These are phyloP conservation scores for Hirudinaria manillensis DNA, from an alignment of 2,888 invertebrate genomes.

Conservation along the genomic window DNA sequence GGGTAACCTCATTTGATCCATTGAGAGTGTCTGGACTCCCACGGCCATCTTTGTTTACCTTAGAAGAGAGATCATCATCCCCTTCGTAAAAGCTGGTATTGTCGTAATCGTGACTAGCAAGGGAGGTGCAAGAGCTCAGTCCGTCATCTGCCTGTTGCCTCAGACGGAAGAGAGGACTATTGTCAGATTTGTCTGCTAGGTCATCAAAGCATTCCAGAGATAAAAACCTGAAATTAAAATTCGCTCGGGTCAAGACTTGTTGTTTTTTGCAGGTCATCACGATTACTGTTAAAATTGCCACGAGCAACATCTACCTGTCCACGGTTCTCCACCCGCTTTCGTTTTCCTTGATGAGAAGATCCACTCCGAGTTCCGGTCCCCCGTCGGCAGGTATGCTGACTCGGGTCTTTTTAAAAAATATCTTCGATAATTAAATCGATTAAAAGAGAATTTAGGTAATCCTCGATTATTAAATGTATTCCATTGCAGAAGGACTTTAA, in stretches of 20 bases:
- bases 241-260: background rate
- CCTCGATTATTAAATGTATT: background rate
- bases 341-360: background rate
- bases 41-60: background rate
- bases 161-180: background rate
- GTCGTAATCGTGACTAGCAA: slow-evolving; percentile 5
- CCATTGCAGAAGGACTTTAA: background rate
- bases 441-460: background rate
- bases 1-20: background rate
- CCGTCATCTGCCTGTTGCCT: background rate
- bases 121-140: slow-evolving; percentile 5
- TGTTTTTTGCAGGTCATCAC: background rate
- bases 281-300: background rate
- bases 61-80: background rate
- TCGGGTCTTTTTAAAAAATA: background rate
- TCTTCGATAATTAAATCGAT: too few relatives aligned
- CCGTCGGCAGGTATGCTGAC: slow-evolving; percentile 21
- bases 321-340: slow-evolving; percentile 13
- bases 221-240: background rate
- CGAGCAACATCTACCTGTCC: background rate
- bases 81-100: background rate
- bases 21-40: slow-evolving; percentile 10
- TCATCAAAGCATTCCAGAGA: background rate
- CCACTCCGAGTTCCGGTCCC: slow-evolving; percentile 17
- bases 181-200: background rate